Percentiles rank a stretch among this genome's conserved stretches.
Evolutionary conservation across 2,113 vertebrate species (phyloP).

Genomic region (Tyto alba): DNA sequence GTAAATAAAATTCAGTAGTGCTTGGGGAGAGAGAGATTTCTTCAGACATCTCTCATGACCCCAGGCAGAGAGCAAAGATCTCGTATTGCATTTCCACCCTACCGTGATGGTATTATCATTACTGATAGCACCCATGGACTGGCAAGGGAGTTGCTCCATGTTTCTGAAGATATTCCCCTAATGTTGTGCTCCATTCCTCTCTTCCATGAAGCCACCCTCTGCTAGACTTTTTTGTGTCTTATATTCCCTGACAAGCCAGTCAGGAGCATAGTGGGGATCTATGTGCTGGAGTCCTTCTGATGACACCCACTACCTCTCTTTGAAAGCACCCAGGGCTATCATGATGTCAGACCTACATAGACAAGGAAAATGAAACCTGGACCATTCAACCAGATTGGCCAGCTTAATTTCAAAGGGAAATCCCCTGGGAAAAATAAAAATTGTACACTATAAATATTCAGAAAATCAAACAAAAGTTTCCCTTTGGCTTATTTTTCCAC

Average conservation of each 20-base stretch:
- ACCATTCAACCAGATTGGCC: neutral
- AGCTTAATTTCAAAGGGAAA: neutral
- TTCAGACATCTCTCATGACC: neutral
- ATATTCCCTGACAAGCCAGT: neutral
- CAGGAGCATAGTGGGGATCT: neutral
- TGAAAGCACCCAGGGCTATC: neutral
- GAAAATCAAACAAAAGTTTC: neutral
- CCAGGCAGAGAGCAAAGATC: neutral
- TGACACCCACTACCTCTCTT: neutral
- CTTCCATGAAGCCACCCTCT: accelerated
- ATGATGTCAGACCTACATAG: neutral
- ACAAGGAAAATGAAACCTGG: neutral
- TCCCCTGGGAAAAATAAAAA: neutral
- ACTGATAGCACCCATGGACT: neutral
- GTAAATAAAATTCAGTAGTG: neutral
- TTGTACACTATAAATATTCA: neutral
- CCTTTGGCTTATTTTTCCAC: neutral
- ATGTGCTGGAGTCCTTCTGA: no score
- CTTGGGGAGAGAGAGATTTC: neutral
- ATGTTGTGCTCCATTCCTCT: neutral
- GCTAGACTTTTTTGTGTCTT: neutral
- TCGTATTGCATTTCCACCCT: neutral
- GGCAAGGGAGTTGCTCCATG: neutral
- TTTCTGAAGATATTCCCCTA: neutral
- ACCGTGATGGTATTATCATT: accelerated